Base-by-base conservation (phyloP, 2,113 vertebrate species). In the Poeciliopsis prolifica region DNA sequence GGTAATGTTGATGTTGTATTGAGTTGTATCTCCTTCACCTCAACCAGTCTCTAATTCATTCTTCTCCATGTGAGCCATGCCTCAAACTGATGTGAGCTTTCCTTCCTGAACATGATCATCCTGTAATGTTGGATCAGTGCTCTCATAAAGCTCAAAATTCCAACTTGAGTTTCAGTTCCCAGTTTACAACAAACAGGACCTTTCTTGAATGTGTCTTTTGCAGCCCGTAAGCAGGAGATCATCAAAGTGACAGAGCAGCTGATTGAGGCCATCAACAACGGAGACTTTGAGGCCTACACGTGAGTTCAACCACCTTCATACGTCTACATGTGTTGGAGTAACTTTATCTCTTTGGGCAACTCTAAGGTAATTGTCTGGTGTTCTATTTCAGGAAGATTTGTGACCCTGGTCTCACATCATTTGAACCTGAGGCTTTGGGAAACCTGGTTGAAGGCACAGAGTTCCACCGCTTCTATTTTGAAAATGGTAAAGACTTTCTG, bases 211-310 rank as follows among this genome's bases (percentile, higher is more conserved):
- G 74, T 81, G 29, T 81, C 42, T 82, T 58, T 80, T 62, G 68
- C 80, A 99, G 98, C 96, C 79, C 96, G 97, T 62, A 99, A 99
- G 87, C 98, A 99, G 90, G 98, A 99, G 94, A 99, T 99, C 86
- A 98, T 99, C 80, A 99, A 99, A 93, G 97, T 98, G 72, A 99
- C 97, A 0, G 98, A 99, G 88, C 97, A 98, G 90, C 93, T 99
- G 92, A 99, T 99, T 8, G 98, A 99, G 92, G 97, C 97, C 22
- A 98, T 99, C 92, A 99, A 98, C 94, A 99, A 96, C 1, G 96
- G 97, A n/a, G 98, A 99, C 93, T 98, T 99, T 22, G 98, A 99
- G 93, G 97, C 97, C 29, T 99, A 99, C 93, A 99, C 97, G 98
- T 99, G 73, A 97, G 97, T 95, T 28, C 54, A 17, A 1, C 61